Evolutionary conservation across 2,113 vertebrate species (phyloP).

Genomic region (Misgurnus mizolepis): DNA sequence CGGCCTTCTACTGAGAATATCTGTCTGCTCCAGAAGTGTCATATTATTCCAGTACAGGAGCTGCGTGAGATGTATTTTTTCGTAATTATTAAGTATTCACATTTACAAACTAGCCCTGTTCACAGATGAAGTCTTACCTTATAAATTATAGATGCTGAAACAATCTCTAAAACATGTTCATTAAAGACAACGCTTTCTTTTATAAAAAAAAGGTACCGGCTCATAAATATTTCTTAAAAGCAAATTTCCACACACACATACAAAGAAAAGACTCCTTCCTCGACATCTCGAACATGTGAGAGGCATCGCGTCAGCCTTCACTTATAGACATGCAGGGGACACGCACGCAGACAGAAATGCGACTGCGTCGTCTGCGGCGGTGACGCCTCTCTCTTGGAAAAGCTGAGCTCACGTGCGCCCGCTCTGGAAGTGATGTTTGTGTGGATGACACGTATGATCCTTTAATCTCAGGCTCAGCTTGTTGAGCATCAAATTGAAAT

Average conservation of each 20-base stretch:
- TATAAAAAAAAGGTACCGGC: constrained; percentile 59
- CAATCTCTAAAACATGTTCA: constrained; percentile 77
- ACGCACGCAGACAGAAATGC: constrained; percentile 41
- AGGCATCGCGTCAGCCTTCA: constrained; percentile 68
- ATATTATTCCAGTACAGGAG: constrained; percentile 54
- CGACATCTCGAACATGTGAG: constrained; percentile 65
- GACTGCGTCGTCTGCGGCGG: constrained; percentile 64
- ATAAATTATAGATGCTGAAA: constrained; percentile 78
- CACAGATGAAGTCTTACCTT: constrained; percentile 62
- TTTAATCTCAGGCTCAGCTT: constrained; percentile 89
- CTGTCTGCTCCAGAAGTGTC: constrained; percentile 54
- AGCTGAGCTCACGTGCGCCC: constrained; percentile 68
- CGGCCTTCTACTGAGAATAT: constrained; percentile 49
- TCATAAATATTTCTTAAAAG: constrained; percentile 80
- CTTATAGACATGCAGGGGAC: constrained; percentile 71
- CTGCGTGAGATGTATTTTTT: constrained; percentile 57
- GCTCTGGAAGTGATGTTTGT: constrained; percentile 75
- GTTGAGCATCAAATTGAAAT: constrained; percentile 97
- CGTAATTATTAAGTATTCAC: constrained; percentile 59
- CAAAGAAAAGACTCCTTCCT: constrained; percentile 57
- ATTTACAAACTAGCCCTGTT: constrained; percentile 63
- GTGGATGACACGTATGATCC: constrained; percentile 81
- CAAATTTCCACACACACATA: constrained; percentile 65
- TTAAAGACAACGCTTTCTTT: constrained; percentile 72
- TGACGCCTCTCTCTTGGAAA: constrained; percentile 65